Percentiles rank a stretch among this genome's conserved stretches.
Conservation (phyloP, 2,113 vertebrate genomes). For the Eolophus roseicapilla region DNA sequence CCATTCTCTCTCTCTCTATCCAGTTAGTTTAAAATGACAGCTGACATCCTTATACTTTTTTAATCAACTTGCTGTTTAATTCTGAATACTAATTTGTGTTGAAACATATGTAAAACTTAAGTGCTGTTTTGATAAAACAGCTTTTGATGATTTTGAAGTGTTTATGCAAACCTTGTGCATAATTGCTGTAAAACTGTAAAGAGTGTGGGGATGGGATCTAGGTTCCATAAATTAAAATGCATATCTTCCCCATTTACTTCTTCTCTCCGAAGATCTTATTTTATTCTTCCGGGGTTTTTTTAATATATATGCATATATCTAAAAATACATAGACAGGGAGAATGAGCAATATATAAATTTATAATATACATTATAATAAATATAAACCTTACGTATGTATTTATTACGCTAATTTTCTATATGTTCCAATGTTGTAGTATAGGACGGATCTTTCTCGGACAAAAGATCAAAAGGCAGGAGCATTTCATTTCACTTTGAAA, state of each 20-base stretch:
- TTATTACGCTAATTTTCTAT: background rate
- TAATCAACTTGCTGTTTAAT: conserved; percentile 40
- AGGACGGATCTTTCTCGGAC: background rate
- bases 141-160: conserved; percentile 72
- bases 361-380: background rate
- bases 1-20: background rate
- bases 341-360: background rate
- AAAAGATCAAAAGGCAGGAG: background rate
- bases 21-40: conserved; percentile 26
- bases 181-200: conserved; percentile 58
- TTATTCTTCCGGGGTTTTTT: background rate
- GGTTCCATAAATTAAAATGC: conserved; percentile 42
- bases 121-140: conserved; percentile 66
- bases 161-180: conserved; percentile 68
- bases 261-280: background rate
- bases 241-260: background rate
- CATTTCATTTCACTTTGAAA: background rate
- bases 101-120: conserved; percentile 72
- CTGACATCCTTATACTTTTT: conserved; percentile 25
- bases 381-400: background rate
- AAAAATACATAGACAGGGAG: background rate
- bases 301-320: background rate
- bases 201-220: conserved; percentile 27
- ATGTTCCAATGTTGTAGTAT: background rate
- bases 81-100: conserved; percentile 68